Base-by-base conservation (phyloP, 2,888 invertebrate species). In the Lapara coniferarum region DNA sequence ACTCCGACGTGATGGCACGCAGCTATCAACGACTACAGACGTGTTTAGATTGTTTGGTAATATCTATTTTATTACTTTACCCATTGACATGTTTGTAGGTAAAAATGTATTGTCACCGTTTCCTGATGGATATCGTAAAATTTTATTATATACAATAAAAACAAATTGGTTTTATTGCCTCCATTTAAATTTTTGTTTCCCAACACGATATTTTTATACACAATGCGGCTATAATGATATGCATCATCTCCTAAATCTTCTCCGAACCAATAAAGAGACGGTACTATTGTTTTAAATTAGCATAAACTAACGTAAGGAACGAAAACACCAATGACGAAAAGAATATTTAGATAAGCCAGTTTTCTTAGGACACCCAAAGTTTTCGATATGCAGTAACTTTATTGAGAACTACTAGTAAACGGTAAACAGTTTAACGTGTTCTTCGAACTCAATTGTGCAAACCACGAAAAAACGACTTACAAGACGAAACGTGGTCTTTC, bases 1-100 rank as follows among this genome's bases (percentile, higher is more conserved):
- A 51, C 57, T 71, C 72, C 75, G 71, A 82, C 84, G 83, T 82
- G 82, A 74, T 74, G 81, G 83, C 73, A 85, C 82, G 79, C 82
- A 75, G 10, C 13, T 55, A 58, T 30, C 49, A 58, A 37, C 16
- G 19, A 68, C 57, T 16, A 37, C 25, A 30, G 16, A 58, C 51
- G 49, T 68, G 57, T 68, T 51, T 7, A 51, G 30, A 52, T 68
- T 58, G 55, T 70, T 69, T 69, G 66, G 30, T 71, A 69, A 70
- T 70, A 69, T 49, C 44, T n/a, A 52, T 68, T 66, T 66, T 66
- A 51, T 67, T 55, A 55, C 13, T 63, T 37, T 67, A 55, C 49
- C n/a, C n/a, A 63, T 63, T 57, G 7, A 57, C 13, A 63, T 49
- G 46, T 46, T 63, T 46, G 44, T 16, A 16, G 6, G n/a, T 53